These are phyloP conservation scores for Byasa hedistus DNA, from an alignment of 2,888 invertebrate species.

Conservation along the genomic window DNA sequence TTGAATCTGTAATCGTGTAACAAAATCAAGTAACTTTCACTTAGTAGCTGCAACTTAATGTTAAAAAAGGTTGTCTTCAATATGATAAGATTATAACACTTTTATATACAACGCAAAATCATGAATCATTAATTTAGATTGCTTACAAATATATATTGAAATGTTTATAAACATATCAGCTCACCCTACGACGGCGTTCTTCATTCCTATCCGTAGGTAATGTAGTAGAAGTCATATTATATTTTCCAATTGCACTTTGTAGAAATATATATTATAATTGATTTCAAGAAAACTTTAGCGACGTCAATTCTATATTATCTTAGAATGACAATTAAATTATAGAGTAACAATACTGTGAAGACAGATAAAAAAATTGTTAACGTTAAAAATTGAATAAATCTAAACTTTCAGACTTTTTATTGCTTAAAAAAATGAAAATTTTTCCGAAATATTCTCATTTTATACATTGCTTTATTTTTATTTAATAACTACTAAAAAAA, in stretches of 20 bases:
- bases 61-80: neutral
- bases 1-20: too few relatives aligned
- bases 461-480: too few relatives aligned
- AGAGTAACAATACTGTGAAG: neutral
- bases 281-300: slow-evolving; percentile 15
- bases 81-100: slow-evolving; percentile 15
- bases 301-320: slow-evolving; percentile 7
- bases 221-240: slow-evolving; percentile 62
- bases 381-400: neutral
- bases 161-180: slow-evolving; percentile 33
- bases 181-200: slow-evolving; percentile 74
- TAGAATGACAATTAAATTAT: slow-evolving; percentile 3
- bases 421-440: too few relatives aligned
- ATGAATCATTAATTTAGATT: slow-evolving; percentile 45
- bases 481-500: too few relatives aligned
- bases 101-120: slow-evolving; percentile 40
- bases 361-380: neutral
- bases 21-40: too few relatives aligned
- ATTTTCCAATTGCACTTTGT: neutral
- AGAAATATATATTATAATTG: neutral
- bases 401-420: neutral
- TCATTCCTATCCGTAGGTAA: slow-evolving; percentile 67
- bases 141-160: slow-evolving; percentile 15
- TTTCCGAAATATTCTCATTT: too few relatives aligned
- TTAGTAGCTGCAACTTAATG: neutral